Base-by-base conservation (phyloP, 2,797 vertebrate species). In the Erethizon dorsatum region DNA sequence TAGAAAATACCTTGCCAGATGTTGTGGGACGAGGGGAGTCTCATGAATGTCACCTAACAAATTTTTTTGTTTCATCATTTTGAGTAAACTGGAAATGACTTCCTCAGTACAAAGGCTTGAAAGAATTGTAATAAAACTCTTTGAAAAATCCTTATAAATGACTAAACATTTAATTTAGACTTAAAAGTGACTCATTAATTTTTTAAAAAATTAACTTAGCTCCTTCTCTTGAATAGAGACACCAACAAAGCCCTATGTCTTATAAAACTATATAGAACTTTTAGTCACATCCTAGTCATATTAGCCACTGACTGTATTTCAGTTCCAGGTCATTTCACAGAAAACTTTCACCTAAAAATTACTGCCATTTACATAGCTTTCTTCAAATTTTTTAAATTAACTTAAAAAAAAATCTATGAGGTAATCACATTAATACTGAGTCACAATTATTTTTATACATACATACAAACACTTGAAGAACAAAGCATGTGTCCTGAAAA, bases 371-470 rank as follows among this genome's bases (percentile, higher is more conserved):
- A 61, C 5, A 83, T 84, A 92, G 59, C 28, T 45, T 18, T 17
- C 14, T 85, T 80, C 24, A 78, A n/a, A 47, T 89, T 75, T 87
- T 73, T n/a, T 1, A 96, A 82, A 14, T 93, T 93, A 57, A 63
- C 73, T 84, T 92, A 67, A 88, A 41, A 41, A 41, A 41, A 96
- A 94, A 50, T 90, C 52, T n/a, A 69, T 56, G 69, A 90, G 79
- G 28, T 85, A 11, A 88, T 63, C 28, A 91, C 41, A 86, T 22
- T 80, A 54, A 67, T 83, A 90, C 3, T 52, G 3, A 54, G 22
- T 37, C 79, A 93, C 14, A 83, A 80, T 95, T 91, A 78, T 88
- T 92, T 95, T 95, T 75, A 95, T 41, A 71, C 6, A 33, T 45
- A 26, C 41, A 54, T 17, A 69, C 33, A 80, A 8, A 59, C 33